These are phyloP conservation scores for Vannuccia rotundouncinata DNA, from an alignment of 2,888 invertebrate genomes.

Conservation along the genomic window DNA sequence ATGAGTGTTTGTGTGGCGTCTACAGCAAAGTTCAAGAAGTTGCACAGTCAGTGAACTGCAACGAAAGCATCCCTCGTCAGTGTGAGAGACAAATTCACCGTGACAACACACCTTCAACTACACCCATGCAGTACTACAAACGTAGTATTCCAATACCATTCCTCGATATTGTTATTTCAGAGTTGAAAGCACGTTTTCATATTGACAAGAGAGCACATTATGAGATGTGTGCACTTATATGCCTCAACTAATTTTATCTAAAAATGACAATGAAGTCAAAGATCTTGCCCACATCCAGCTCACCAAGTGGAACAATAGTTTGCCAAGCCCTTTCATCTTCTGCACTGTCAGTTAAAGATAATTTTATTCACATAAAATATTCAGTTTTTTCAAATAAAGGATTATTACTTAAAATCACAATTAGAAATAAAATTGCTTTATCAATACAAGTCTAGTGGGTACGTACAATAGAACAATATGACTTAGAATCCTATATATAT, in stretches of 20 bases:
- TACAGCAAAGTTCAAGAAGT: slow-evolving; percentile 22
- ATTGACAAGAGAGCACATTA: slow-evolving; percentile 22
- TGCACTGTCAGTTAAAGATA: no score
- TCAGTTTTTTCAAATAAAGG: no score
- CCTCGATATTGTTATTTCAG: slow-evolving; percentile 30
- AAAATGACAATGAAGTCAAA: slow-evolving; percentile 26
- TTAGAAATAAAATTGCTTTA: no score
- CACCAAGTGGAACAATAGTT: slow-evolving; percentile 23
- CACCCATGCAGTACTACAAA: slow-evolving; percentile 18
- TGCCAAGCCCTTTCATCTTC: slow-evolving; percentile 12
- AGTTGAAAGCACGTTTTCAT: slow-evolving; percentile 18
- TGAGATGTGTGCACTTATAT: slow-evolving; percentile 27
- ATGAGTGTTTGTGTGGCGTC: neutral
- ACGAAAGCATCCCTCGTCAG: slow-evolving; percentile 12
- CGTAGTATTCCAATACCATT: slow-evolving; percentile 29
- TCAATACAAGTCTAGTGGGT: no score
- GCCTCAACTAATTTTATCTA: slow-evolving; percentile 17
- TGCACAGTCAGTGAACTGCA: slow-evolving; percentile 27
- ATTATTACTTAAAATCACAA: no score
- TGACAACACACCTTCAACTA: slow-evolving; percentile 25
- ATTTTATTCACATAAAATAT: no score
- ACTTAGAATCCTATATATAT: no score
- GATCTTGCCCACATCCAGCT: slow-evolving; percentile 19
- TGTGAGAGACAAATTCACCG: slow-evolving; percentile 27
- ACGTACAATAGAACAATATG: no score